phyloP scores from a whole-genome alignment of 2,888 invertebrate species.

The Xanthorhoe spadicearia region DNA sequence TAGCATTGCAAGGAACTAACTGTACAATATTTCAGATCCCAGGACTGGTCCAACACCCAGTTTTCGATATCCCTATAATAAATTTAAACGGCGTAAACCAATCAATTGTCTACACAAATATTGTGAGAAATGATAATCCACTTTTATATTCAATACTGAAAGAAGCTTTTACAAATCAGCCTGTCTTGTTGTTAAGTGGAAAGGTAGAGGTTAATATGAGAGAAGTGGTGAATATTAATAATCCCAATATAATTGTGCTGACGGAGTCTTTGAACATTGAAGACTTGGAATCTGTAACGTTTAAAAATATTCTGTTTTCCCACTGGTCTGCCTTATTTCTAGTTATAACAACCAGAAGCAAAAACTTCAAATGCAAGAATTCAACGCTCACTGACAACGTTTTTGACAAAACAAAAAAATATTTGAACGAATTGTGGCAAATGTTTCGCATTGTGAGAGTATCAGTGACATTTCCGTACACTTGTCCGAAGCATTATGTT shows the following conservation, averaged over 20 bases:
- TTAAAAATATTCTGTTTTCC: slow-evolving; percentile 34
- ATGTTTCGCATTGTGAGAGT: slow-evolving; percentile 47
- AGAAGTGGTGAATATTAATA: background rate
- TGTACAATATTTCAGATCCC: slow-evolving; percentile 29
- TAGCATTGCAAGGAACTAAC: slow-evolving; percentile 10
- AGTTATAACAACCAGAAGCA: slow-evolving; percentile 46
- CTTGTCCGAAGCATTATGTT: slow-evolving; percentile 51
- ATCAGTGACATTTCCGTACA: slow-evolving; percentile 53
- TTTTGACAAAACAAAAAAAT: slow-evolving; percentile 44
- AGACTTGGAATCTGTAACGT: slow-evolving; percentile 19
- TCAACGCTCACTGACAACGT: slow-evolving; percentile 44
- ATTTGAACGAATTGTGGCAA: slow-evolving; percentile 60
- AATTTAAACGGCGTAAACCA: slow-evolving; percentile 28
- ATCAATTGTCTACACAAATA: slow-evolving; percentile 31
- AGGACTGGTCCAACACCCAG: background rate
- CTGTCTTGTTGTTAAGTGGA: slow-evolving; percentile 31
- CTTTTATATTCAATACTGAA: slow-evolving; percentile 30
- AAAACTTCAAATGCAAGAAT: slow-evolving; percentile 48
- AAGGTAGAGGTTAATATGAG: slow-evolving; percentile 1
- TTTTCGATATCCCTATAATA: slow-evolving; percentile 27
- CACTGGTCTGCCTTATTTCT: slow-evolving; percentile 53
- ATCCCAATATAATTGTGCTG: slow-evolving; percentile 34
- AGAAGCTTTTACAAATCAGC: slow-evolving; percentile 27
- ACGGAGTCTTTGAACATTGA: slow-evolving; percentile 19
- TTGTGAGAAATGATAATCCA: slow-evolving; percentile 13